phyloP scores from a whole-genome alignment of 2,113 vertebrate genomes.

The Anthoscopus minutus region DNA sequence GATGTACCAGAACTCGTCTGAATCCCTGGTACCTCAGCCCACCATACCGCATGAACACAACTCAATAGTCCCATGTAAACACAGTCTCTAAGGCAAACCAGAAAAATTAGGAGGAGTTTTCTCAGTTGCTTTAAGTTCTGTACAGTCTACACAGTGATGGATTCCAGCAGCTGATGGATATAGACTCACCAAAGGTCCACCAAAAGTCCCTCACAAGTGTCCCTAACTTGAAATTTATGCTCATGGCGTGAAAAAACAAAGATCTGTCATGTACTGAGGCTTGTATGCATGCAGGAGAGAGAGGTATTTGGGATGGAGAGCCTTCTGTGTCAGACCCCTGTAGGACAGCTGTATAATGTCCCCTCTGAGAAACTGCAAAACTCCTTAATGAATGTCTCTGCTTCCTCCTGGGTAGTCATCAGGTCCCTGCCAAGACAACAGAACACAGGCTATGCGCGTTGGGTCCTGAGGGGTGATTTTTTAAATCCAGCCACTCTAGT shows the following conservation, averaged over 20 bases:
- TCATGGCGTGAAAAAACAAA: not conserved
- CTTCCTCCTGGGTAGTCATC: not conserved
- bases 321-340: not conserved
- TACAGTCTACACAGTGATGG: not conserved
- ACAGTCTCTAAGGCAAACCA: not conserved
- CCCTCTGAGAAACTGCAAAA: not conserved
- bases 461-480: not conserved
- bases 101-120: not conserved
- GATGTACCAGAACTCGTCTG: fast-evolving
- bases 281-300: not conserved
- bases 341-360: not conserved
- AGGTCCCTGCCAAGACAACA: not conserved
- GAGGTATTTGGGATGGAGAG: not conserved
- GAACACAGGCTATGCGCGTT: not conserved
- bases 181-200: not conserved
- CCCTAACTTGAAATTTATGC: not conserved
- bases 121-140: not conserved
- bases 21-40: not conserved
- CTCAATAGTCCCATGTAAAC: not conserved
- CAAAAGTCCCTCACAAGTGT: not conserved
- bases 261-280: not conserved
- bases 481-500: not conserved
- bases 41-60: not conserved
- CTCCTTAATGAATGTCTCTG: not conserved
- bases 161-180: not conserved